These are phyloP conservation scores for Physeter macrocephalus DNA, from an alignment of 2,113 vertebrate species.

Conservation along the genomic window DNA sequence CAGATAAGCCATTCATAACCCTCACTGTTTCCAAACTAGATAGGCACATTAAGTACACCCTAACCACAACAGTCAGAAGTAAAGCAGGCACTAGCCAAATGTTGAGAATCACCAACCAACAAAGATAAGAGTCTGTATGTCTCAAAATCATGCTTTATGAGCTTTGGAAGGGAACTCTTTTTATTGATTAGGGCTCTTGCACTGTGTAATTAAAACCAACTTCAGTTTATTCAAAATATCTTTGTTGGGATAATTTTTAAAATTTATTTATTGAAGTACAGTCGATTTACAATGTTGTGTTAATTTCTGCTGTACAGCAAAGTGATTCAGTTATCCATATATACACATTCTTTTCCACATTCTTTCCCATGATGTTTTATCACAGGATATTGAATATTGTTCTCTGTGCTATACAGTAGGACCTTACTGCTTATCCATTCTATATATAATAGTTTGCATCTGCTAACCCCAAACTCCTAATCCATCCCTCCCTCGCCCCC, in stretches of 20 bases:
- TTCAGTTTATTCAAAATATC: neutral
- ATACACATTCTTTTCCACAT: too few relatives aligned
- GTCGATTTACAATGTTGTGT: neutral
- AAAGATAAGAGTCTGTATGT: neutral
- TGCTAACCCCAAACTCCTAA: neutral
- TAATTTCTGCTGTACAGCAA: too few relatives aligned
- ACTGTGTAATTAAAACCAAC: neutral
- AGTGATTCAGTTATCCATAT: too few relatives aligned
- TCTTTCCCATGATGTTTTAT: too few relatives aligned
- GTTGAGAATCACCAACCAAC: neutral
- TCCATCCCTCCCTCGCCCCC: neutral
- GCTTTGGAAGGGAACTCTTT: neutral
- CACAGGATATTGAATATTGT: too few relatives aligned
- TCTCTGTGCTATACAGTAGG: too few relatives aligned
- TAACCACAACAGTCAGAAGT: constrained; percentile 55
- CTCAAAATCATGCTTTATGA: neutral
- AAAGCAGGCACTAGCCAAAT: constrained; percentile 60
- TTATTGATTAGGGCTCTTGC: neutral
- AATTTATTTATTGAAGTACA: neutral
- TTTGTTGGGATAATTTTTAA: neutral
- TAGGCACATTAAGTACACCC: constrained; percentile 36
- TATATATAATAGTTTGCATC: neutral
- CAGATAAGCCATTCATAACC: constrained; percentile 56
- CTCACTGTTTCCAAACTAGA: constrained; percentile 49
- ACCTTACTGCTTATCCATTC: too few relatives aligned